Evolutionary conservation across 2,797 vertebrate species (phyloP), one percentile per base, ranked within the genome.

Genomic region (Danio kyathit): DNA sequence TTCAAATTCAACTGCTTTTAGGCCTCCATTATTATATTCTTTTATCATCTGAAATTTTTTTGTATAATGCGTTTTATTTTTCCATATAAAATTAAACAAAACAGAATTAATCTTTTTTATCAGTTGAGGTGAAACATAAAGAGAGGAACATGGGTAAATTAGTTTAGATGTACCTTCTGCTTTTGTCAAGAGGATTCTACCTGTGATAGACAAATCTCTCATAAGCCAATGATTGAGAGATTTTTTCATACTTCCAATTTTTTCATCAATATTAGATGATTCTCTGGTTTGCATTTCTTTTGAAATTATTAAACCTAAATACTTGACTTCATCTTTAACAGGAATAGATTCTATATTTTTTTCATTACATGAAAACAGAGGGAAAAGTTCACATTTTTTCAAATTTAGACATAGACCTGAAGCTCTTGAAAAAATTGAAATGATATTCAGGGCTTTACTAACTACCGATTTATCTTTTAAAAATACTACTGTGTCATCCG

Each of bases 1-100:
- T 57, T 72, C 41, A 72, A 10, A 72, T 38, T 54, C 21, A 54
- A 38, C 41, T 12, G 59, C 29, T 61, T 61, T 61, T n/a, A n/a
- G n/a, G n/a, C n/a, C n/a, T n/a, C n/a, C n/a, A n/a, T n/a, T n/a
- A n/a, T n/a, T n/a, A n/a, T n/a, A n/a, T n/a, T n/a, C n/a, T n/a
- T n/a, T n/a, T n/a, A n/a, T n/a, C n/a, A n/a, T n/a, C n/a, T n/a
- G n/a, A n/a, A n/a, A n/a, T n/a, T n/a, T n/a, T n/a, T n/a, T n/a
- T n/a, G n/a, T n/a, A n/a, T n/a, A n/a, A n/a, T n/a, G n/a, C n/a
- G n/a, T n/a, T n/a, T n/a, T n/a, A n/a, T n/a, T n/a, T n/a, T n/a
- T n/a, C n/a, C n/a, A n/a, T n/a, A n/a, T n/a, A n/a, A n/a, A n/a
- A n/a, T n/a, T n/a, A n/a, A 52, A 52, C 14, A 52, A 14, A 2